phyloP scores from a whole-genome alignment of 2,797 vertebrate genomes.

The Ciconia nigra region DNA sequence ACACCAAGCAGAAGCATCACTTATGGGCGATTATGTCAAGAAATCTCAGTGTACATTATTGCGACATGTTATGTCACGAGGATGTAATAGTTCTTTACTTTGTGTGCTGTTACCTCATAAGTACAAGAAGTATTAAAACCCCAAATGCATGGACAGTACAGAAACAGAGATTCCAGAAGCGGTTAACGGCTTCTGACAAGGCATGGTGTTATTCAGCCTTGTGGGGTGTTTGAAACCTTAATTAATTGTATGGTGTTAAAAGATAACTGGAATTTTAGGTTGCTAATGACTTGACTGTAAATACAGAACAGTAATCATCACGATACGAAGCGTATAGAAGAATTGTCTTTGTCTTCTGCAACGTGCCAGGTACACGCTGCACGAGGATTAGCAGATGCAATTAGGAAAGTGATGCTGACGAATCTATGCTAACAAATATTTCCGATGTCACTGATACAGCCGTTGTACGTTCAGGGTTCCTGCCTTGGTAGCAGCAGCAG shows the following conservation, averaged over 20 bases:
- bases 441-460: not conserved
- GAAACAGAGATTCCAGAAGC: not conserved
- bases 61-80: not conserved
- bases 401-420: not conserved
- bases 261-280: not conserved
- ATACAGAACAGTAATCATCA: not conserved
- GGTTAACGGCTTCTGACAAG: not conserved
- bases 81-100: not conserved
- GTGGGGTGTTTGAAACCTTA: not conserved
- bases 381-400: not conserved
- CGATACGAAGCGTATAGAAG: rapidly evolving
- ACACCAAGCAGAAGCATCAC: not conserved
- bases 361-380: rapidly evolving
- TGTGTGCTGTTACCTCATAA: not conserved
- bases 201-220: not conserved
- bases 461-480: not conserved
- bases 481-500: not conserved
- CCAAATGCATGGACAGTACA: too few species aligned
- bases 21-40: not conserved
- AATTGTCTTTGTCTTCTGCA: not conserved
- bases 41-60: not conserved
- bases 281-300: not conserved
- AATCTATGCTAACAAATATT: not conserved
- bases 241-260: not conserved
- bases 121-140: not conserved